phyloP scores from a whole-genome alignment of 2,888 invertebrate species.

The Chymomyza fuscimana region DNA sequence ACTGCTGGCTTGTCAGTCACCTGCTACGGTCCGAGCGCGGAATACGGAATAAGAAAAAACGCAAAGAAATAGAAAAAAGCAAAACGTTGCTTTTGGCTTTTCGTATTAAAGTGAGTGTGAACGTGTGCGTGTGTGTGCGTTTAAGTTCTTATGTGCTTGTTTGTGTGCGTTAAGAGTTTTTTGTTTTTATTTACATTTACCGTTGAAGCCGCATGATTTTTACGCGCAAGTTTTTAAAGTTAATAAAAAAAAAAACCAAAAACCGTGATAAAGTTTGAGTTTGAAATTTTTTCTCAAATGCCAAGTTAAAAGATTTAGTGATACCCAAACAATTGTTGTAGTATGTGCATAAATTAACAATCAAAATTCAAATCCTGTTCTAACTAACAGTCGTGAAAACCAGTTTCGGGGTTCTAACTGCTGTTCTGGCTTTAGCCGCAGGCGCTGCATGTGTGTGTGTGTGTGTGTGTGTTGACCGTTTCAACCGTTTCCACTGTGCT shows the following conservation, averaged over 20 bases:
- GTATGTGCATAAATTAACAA: constrained; percentile 7
- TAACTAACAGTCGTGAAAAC: constrained; percentile 30
- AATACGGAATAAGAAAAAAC: neutral
- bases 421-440: neutral
- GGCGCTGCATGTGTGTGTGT: no score
- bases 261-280: constrained; percentile 1
- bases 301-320: neutral
- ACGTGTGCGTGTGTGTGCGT: neutral
- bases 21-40: constrained; percentile 72
- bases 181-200: neutral
- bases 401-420: constrained; percentile 36
- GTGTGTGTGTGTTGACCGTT: neutral
- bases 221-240: no score
- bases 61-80: neutral
- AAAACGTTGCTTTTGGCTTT: neutral
- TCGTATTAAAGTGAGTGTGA: neutral
- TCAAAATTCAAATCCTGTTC: constrained; percentile 40
- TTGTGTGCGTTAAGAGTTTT: neutral
- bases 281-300: neutral
- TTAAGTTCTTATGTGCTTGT: neutral
- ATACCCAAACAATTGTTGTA: neutral
- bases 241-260: neutral
- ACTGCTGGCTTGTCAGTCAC: constrained; percentile 65
- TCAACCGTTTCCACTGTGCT: constrained; percentile 10
- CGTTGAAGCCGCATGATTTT: neutral